Conservation (phyloP, 1,140 invertebrate species). For the Spodoptera frugiperda region DNA sequence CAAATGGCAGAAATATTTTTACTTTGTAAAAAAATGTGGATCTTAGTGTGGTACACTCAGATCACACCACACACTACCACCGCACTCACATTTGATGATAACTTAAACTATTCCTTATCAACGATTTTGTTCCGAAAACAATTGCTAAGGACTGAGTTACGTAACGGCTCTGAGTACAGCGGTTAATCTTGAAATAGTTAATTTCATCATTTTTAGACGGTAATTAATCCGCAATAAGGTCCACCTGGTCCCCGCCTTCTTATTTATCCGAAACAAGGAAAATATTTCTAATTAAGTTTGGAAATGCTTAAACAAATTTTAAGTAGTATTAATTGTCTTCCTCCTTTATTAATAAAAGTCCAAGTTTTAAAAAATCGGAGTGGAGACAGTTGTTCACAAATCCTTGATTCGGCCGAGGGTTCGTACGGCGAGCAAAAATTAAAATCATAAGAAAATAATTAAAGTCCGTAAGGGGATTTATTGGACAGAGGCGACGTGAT, state of each 20-base stretch:
- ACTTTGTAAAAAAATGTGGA: neutral
- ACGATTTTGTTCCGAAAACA: too few species aligned
- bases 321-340: constrained; percentile 86
- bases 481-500: constrained; percentile 83
- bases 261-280: constrained; percentile 46
- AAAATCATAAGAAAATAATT: constrained; percentile 87
- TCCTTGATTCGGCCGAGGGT: constrained; percentile 72
- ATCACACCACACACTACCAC: too few species aligned
- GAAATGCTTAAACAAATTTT: constrained; percentile 83
- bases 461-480: constrained; percentile 85
- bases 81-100: too few species aligned
- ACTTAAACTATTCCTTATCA: too few species aligned
- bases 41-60: too few species aligned
- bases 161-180: too few species aligned
- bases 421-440: constrained; percentile 73
- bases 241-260: constrained; percentile 2
- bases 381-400: constrained; percentile 83
- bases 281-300: constrained; percentile 76
- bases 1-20: neutral
- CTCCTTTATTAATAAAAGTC: constrained; percentile 83
- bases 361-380: constrained; percentile 76
- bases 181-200: neutral
- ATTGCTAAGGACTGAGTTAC: too few species aligned
- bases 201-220: neutral
- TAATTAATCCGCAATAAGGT: neutral